These are phyloP conservation scores for Pachypanchax playfairii DNA, from an alignment of 2,113 vertebrate species.

Conservation along the genomic window DNA sequence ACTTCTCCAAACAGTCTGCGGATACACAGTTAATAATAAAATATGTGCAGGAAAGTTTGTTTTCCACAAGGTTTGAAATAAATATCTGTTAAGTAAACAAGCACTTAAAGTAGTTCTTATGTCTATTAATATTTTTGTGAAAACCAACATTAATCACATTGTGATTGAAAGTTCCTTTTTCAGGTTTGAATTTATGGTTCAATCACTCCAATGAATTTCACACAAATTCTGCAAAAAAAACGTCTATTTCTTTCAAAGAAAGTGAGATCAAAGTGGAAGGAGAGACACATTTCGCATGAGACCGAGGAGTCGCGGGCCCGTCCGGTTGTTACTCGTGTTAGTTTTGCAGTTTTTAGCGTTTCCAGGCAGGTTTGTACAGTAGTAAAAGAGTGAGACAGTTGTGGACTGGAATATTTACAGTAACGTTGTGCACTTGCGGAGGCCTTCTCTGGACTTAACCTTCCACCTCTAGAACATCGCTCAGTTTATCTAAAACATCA, in stretches of 20 bases:
- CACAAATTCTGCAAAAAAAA: conserved; percentile 62
- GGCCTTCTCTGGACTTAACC: conserved; percentile 3
- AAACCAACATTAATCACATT: conserved; percentile 60
- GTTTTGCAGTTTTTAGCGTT: conserved; percentile 40
- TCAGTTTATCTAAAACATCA: conserved; percentile 49
- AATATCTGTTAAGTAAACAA: conserved; percentile 72
- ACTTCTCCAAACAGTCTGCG: conserved; percentile 44
- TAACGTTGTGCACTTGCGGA: conserved; percentile 68
- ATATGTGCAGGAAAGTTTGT: conserved; percentile 60
- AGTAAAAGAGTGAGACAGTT: conserved; percentile 67
- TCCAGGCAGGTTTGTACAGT: conserved; percentile 68
- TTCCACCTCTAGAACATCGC: conserved; percentile 50
- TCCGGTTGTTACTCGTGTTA: conserved; percentile 39
- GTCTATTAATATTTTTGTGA: conserved; percentile 34
- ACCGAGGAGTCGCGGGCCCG: conserved; percentile 8
- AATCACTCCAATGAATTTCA: conserved; percentile 60
- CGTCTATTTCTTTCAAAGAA: conserved; percentile 48
- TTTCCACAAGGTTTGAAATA: conserved; percentile 70
- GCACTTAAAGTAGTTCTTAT: conserved; percentile 38
- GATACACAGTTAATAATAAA: conserved; percentile 55
- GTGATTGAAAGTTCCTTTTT: conserved; percentile 41
- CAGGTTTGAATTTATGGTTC: conserved; percentile 45
- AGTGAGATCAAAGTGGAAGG: conserved; percentile 30
- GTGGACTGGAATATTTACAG: conserved; percentile 76
- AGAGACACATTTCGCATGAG: conserved; percentile 47